Evolutionary conservation across 2,888 invertebrate genomes (phyloP).

Genomic region (Chirona hameri): DNA sequence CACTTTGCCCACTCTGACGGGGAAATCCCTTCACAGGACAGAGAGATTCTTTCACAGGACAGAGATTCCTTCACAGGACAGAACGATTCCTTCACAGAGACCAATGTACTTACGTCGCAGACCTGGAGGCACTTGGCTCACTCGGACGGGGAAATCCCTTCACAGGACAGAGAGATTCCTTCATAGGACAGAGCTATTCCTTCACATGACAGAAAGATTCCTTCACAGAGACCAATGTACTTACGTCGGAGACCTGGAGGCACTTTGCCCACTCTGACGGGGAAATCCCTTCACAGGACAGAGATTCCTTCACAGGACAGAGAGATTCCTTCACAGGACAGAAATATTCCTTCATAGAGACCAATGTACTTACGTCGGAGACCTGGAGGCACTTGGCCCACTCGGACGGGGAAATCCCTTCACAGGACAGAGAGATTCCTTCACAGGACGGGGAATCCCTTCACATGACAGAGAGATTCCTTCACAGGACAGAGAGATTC

Average conservation of each 20-base stretch:
- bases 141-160: too few relatives aligned
- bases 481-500: background rate
- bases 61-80: too few relatives aligned
- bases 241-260: constrained; percentile 56
- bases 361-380: too few relatives aligned
- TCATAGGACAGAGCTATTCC: background rate
- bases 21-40: too few relatives aligned
- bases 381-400: too few relatives aligned
- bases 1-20: too few relatives aligned
- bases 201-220: too few relatives aligned
- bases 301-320: background rate
- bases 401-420: too few relatives aligned
- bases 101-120: too few relatives aligned
- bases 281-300: background rate
- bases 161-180: background rate
- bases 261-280: constrained; percentile 73
- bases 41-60: too few relatives aligned
- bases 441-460: background rate
- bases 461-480: background rate
- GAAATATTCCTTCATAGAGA: background rate
- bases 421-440: background rate
- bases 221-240: background rate
- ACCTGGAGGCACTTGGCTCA: too few relatives aligned
- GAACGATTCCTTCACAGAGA: too few relatives aligned
- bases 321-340: background rate